Conservation (phyloP, 2,113 vertebrate species). For the Pipa parva region DNA sequence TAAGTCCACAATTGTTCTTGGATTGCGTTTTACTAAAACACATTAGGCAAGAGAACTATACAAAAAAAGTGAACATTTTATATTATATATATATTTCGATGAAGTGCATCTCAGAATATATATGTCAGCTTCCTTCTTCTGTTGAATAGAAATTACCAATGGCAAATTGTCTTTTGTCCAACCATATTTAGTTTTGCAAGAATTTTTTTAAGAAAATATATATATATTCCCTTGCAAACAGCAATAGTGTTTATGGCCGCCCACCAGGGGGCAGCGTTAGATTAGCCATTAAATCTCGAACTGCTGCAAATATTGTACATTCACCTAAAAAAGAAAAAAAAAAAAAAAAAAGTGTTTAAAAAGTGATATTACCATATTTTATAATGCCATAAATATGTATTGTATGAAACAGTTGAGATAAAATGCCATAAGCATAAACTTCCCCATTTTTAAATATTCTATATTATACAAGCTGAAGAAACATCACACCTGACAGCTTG, state of each 20-base stretch:
- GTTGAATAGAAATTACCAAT: constrained; percentile 54
- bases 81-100: no score
- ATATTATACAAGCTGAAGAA: no score
- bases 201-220: no score
- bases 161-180: constrained; percentile 53
- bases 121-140: constrained; percentile 71
- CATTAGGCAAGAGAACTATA: constrained; percentile 92
- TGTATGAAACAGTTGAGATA: no score
- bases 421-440: no score
- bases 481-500: no score
- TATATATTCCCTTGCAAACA: constrained; percentile 14
- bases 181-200: constrained; percentile 24
- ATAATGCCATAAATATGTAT: no score
- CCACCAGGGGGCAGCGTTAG: constrained; percentile 86
- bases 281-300: constrained; percentile 97
- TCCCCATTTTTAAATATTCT: no score
- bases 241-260: constrained; percentile 68
- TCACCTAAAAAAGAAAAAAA: constrained; percentile 79
- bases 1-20: constrained; percentile 61
- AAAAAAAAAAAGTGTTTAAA: no score
- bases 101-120: constrained; percentile 88
- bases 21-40: constrained; percentile 79
- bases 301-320: constrained; percentile 97
- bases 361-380: no score
- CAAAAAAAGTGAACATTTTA: constrained; percentile 61